Conservation (phyloP, 2,113 vertebrate species). For the Lota lota region DNA sequence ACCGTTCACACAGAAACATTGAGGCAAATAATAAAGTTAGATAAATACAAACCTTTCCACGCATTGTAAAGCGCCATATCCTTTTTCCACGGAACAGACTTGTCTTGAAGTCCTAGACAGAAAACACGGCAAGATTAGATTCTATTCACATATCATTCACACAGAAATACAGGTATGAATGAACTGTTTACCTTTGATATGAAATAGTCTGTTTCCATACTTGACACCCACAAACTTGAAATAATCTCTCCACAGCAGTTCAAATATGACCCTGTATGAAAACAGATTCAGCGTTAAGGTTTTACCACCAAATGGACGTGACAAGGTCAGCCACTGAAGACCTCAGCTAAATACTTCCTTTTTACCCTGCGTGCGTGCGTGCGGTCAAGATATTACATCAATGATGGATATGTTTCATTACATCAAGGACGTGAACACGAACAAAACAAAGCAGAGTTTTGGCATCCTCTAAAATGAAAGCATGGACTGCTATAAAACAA, state of each 20-base stretch:
- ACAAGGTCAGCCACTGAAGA: no score
- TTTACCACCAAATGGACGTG: not conserved
- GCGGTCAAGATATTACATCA: no score
- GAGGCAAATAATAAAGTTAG: not conserved
- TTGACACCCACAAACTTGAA: slow-evolving; percentile 80
- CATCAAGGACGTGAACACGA: no score
- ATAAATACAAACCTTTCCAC: slow-evolving; percentile 74
- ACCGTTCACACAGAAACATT: not conserved
- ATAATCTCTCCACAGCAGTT: slow-evolving; percentile 84
- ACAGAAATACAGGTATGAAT: not conserved
- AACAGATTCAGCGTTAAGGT: not conserved
- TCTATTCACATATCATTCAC: not conserved
- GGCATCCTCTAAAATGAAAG: no score
- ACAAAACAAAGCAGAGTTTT: no score
- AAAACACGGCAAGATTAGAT: not conserved
- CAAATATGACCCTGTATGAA: slow-evolving; percentile 80
- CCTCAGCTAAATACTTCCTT: no score
- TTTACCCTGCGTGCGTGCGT: no score
- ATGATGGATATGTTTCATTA: no score
- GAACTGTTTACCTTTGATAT: slow-evolving; percentile 63
- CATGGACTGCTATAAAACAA: no score
- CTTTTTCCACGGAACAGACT: slow-evolving; percentile 77
- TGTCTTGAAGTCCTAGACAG: slow-evolving; percentile 77
- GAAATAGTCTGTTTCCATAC: slow-evolving; percentile 76
- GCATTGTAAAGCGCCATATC: slow-evolving; percentile 73